phyloP scores from a whole-genome alignment of 2,113 vertebrate species.

The Emydocephalus ijimae region DNA sequence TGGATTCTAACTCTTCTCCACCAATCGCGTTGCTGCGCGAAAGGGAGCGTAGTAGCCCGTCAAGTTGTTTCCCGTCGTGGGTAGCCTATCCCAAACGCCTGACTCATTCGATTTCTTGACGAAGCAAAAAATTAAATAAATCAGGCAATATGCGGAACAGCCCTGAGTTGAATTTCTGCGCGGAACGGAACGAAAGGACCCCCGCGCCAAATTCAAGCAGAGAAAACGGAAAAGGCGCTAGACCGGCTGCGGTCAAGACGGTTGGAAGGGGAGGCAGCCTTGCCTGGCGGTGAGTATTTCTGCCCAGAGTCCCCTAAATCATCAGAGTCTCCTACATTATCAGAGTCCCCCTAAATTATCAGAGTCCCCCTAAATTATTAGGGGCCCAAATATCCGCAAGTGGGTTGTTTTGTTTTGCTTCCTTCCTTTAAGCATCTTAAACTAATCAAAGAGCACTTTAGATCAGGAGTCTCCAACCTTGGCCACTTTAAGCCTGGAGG shows the following conservation, averaged over 20 bases:
- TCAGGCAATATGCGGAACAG: not conserved
- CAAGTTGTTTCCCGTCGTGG: not conserved
- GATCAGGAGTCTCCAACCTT: too few species aligned
- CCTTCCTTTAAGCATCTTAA: not conserved
- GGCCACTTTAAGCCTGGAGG: too few species aligned
- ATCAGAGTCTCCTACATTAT: not conserved
- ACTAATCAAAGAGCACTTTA: not conserved
- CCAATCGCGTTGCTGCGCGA: not conserved
- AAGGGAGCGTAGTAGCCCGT: not conserved
- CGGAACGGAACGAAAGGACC: not conserved
- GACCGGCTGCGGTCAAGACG: not conserved
- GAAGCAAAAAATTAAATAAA: not conserved
- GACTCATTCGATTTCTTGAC: not conserved
- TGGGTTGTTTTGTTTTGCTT: not conserved
- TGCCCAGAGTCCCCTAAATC: not conserved
- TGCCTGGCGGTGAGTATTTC: not conserved
- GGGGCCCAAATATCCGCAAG: not conserved
- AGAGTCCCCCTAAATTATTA: not conserved
- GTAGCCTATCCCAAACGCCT: not conserved
- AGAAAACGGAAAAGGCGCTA: not conserved
- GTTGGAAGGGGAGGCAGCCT: not conserved
- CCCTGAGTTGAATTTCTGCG: not conserved
- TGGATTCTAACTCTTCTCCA: not conserved
- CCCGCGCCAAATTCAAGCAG: slow-evolving; percentile 1
- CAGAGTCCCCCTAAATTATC: too few species aligned